Conservation (phyloP, 2,888 invertebrate species). For the Epinotia brunnichana region DNA sequence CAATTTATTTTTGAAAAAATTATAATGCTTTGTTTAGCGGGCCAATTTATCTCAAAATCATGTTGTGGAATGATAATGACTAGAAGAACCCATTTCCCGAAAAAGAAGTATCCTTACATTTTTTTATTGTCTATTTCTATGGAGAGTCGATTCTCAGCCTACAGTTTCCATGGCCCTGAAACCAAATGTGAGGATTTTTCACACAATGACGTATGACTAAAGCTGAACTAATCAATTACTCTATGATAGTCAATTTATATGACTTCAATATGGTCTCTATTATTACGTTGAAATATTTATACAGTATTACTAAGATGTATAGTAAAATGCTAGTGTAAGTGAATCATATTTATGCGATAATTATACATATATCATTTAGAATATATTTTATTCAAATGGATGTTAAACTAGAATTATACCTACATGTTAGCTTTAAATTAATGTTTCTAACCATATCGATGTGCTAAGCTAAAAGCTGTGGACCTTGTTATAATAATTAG, state of each 20-base stretch:
- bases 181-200: background rate
- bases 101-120: no score
- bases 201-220: no score
- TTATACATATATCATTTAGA: conserved; percentile 22
- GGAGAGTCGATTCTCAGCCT: no score
- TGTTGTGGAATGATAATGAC: no score
- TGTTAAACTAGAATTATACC: conserved; percentile 29
- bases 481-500: conserved; percentile 38
- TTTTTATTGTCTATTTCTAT: no score
- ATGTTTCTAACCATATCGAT: conserved; percentile 52
- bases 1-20: no score
- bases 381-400: conserved; percentile 26
- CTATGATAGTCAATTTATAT: conserved; percentile 13
- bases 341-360: conserved; percentile 26
- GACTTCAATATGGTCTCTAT: conserved; percentile 10
- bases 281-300: conserved; percentile 24
- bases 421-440: conserved; percentile 50
- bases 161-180: no score
- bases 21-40: no score
- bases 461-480: conserved; percentile 50
- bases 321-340: conserved; percentile 23
- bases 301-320: conserved; percentile 19
- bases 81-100: no score
- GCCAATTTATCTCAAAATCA: no score
- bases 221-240: conserved; percentile 9